Evolutionary conservation across 2,797 vertebrate genomes (phyloP).

Genomic region (Cynodonichthys magdalenae): DNA sequence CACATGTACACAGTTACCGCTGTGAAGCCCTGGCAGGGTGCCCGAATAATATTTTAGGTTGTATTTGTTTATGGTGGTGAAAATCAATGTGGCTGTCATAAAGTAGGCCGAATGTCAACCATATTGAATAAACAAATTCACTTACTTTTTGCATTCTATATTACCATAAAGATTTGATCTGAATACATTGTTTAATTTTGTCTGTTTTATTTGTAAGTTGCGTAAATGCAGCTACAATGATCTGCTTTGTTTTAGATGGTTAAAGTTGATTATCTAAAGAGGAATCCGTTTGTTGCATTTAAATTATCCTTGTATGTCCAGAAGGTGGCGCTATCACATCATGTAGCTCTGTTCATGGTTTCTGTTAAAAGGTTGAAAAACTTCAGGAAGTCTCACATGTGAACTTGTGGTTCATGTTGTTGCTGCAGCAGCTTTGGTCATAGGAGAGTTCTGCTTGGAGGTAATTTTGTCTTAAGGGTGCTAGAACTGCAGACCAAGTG

Average conservation of each 20-base stretch:
- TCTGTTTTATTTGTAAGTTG: too few species aligned
- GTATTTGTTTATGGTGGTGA: not conserved
- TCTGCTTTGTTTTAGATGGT: too few species aligned
- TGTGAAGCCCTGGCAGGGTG: conserved; percentile 24
- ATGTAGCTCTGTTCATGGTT: not conserved
- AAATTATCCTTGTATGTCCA: conserved; percentile 27
- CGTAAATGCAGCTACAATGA: too few species aligned
- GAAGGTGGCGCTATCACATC: conserved; percentile 51
- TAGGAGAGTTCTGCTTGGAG: conserved; percentile 25
- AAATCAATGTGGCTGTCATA: not conserved
- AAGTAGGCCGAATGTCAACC: not conserved
- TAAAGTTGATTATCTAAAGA: not conserved
- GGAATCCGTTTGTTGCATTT: conserved; percentile 19
- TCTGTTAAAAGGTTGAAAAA: not conserved
- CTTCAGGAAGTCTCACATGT: conserved; percentile 7
- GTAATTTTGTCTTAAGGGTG: conserved; percentile 19
- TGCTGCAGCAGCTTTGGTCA: not conserved
- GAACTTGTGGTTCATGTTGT: conserved; percentile 1
- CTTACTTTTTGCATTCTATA: not conserved
- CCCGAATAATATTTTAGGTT: conserved; percentile 22
- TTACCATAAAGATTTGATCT: not conserved
- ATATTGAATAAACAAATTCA: not conserved
- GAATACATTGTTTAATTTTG: not conserved
- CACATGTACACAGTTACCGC: not conserved
- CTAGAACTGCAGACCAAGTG: conserved; percentile 22